A percentile compares a stretch with the other conserved stretches of the same genome.
Evolutionary conservation across 1,140 invertebrate species (phyloP).

Genomic region (Aradophagus sp.): DNA sequence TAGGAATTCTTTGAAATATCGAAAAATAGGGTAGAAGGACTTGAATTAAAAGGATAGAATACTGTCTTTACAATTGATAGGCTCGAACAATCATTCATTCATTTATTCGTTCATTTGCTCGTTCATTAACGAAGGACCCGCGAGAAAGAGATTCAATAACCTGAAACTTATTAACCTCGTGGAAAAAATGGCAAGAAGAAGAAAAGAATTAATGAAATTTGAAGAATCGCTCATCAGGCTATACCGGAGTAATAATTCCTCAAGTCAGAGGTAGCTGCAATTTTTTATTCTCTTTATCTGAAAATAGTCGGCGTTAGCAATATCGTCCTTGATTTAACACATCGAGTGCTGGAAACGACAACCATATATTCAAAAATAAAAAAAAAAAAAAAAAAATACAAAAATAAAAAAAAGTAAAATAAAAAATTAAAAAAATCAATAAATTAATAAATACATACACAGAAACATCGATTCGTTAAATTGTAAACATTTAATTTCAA

Average conservation of each 20-base stretch:
- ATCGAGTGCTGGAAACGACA: no score
- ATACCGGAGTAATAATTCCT: constrained; percentile 39
- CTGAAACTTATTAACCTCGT: constrained; percentile 21
- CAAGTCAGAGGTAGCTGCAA: constrained; percentile 50
- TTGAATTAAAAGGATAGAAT: constrained; percentile 1
- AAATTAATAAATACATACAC: no score
- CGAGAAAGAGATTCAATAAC: constrained; percentile 31
- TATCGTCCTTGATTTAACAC: no score
- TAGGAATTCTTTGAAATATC: no score
- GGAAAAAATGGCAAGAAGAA: constrained; percentile 6
- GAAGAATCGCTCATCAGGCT: constrained; percentile 25
- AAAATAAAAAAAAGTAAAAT: no score
- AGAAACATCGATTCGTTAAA: no score
- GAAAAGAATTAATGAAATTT: constrained; percentile 41
- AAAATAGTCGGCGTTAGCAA: no score
- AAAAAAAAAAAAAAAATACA: no score
- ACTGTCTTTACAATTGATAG: constrained; percentile 1
- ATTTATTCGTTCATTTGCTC: constrained; percentile 21
- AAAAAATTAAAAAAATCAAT: no score
- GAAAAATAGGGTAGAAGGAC: constrained; percentile 5
- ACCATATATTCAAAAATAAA: no score
- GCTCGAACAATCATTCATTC: constrained; percentile 13
- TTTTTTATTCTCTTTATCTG: no score
- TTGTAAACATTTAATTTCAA: no score
- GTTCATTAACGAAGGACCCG: constrained; percentile 1